Evolutionary conservation across 2,797 vertebrate species (phyloP).

Genomic region (Leptoclinus maculatus): DNA sequence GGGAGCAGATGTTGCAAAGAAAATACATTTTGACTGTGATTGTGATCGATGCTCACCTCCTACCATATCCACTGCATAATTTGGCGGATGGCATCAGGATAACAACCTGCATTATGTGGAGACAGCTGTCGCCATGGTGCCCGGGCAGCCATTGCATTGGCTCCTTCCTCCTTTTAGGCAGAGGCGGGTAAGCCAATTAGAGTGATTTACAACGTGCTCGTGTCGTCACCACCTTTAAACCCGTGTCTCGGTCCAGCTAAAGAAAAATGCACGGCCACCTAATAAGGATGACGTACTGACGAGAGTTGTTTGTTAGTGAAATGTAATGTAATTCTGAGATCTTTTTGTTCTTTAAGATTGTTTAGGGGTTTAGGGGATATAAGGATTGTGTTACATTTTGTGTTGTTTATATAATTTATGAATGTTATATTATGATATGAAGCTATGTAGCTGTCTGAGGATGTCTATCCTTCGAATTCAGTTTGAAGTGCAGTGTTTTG

Average conservation of each 20-base stretch:
- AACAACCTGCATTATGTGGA: conserved; percentile 80
- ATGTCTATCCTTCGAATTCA: background rate
- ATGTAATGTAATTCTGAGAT: conserved; percentile 11
- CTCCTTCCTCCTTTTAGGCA: conserved; percentile 67
- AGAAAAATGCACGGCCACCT: conserved; percentile 44
- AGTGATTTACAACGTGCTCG: conserved; percentile 76
- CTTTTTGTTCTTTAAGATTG: conserved; percentile 15
- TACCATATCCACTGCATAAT: conserved; percentile 70
- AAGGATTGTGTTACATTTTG: background rate
- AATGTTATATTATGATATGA: background rate
- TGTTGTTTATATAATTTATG: background rate
- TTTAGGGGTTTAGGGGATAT: background rate
- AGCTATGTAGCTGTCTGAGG: background rate
- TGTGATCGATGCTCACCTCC: conserved; percentile 78
- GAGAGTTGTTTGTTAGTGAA: conserved; percentile 37
- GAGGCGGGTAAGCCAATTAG: conserved; percentile 79
- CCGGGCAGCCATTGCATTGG: conserved; percentile 60
- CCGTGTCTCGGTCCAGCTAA: conserved; percentile 52
- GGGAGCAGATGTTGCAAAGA: conserved; percentile 82
- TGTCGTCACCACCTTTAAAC: conserved; percentile 73
- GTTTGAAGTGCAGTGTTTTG: background rate
- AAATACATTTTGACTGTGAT: conserved; percentile 75
- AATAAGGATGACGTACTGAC: conserved; percentile 20
- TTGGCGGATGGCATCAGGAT: conserved; percentile 78
- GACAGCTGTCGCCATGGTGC: conserved; percentile 82